Conservation (phyloP, 2,888 invertebrate genomes). For the Mantis religiosa region DNA sequence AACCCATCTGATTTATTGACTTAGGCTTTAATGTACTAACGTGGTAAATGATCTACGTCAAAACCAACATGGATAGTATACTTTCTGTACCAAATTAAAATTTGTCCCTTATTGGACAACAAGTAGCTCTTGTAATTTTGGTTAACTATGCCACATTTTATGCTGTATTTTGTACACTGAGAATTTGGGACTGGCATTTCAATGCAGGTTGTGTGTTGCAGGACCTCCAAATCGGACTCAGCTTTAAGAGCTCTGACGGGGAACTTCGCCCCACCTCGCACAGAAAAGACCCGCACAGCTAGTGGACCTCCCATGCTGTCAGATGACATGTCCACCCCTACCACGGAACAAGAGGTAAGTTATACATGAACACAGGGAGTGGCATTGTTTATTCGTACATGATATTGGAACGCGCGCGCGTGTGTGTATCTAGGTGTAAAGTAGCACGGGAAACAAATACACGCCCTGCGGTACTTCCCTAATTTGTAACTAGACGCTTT, state of each 20-base stretch:
- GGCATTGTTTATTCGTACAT: background rate
- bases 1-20: too few species aligned
- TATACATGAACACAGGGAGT: background rate
- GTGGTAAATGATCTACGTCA: too few species aligned
- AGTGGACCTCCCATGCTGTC: conserved; percentile 56
- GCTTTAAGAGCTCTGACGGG: conserved; percentile 55
- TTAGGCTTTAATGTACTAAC: too few species aligned
- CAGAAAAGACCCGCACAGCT: conserved; percentile 60
- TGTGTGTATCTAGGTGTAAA: background rate
- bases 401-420: too few species aligned
- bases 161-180: too few species aligned
- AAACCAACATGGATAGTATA: too few species aligned
- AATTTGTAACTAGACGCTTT: background rate
- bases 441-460: background rate
- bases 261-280: conserved; percentile 55
- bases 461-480: background rate
- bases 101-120: too few species aligned
- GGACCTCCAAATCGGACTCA: conserved; percentile 61
- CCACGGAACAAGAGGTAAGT: conserved; percentile 51
- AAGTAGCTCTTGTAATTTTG: too few species aligned
- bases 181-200: too few species aligned
- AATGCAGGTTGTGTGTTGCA: conserved; percentile 33
- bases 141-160: too few species aligned
- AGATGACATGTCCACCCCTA: conserved; percentile 36
- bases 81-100: too few species aligned